A percentile compares a stretch with the other conserved stretches of the same genome.
phyloP scores from a whole-genome alignment of 1,140 invertebrate genomes.

The Melanaphis sacchari region DNA sequence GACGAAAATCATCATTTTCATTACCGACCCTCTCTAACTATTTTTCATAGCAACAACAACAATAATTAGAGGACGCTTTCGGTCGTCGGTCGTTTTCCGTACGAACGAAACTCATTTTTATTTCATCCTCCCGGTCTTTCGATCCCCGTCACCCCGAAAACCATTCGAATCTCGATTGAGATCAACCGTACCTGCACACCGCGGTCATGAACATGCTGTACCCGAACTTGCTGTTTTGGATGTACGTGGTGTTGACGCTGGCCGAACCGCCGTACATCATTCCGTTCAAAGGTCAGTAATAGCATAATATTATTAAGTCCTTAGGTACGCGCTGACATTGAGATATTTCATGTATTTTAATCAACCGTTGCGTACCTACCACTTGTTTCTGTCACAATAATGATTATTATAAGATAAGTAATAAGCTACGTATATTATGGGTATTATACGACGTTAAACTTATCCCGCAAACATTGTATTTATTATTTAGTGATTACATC shows the following conservation, averaged over 20 bases:
- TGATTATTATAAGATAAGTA: not conserved
- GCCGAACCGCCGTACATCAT: slow-evolving; percentile 31
- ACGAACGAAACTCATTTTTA: not conserved
- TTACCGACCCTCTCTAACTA: too few relatives aligned
- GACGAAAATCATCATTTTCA: not conserved
- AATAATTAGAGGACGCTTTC: not conserved
- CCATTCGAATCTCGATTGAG: not conserved
- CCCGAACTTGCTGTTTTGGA: slow-evolving; percentile 31
- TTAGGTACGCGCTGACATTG: not conserved
- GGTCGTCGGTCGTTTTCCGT: not conserved
- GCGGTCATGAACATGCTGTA: not conserved
- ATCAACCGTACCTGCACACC: not conserved
- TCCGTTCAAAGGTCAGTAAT: slow-evolving; percentile 33
- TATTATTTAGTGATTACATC: too few relatives aligned
- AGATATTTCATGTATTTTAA: not conserved
- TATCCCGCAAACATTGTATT: not conserved
- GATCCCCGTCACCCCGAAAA: not conserved
- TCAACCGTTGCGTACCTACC: not conserved
- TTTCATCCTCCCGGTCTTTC: not conserved
- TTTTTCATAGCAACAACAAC: too few relatives aligned
- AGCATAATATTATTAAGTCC: not conserved
- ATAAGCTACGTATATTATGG: not conserved
- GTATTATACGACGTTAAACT: not conserved
- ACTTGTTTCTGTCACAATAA: not conserved
- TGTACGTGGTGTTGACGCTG: slow-evolving; percentile 40